Base-by-base conservation (phyloP, 2,888 invertebrate species). In the Acronicta psi region DNA sequence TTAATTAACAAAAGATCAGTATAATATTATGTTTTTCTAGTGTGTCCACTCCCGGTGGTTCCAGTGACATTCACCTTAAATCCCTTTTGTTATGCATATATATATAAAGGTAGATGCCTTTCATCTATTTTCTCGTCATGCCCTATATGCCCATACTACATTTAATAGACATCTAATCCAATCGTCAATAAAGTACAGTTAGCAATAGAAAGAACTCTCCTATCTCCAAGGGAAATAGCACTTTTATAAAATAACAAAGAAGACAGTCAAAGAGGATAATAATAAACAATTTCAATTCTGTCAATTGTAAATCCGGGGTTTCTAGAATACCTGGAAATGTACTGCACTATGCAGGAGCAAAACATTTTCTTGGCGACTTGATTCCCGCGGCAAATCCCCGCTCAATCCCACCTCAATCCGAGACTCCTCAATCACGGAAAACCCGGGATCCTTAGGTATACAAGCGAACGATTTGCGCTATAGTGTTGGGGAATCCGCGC, bases 381-480 rank as follows among this genome's bases (percentile, higher is more conserved):
- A 79, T 69, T 77, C 74, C 56, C 64, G 45, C 38, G 47, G 66
- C 55, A 74, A 76, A 76, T 69, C 72, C 70, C 55, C 37, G 64
- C 59, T 66, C 81, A 81, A 85, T 82, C 84, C 82, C 59, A 64
- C 72, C 77, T 72, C 75, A 73, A 82, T 82, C 79, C 69, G 56
- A 59, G 73, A 77, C 77, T 80, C 75, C 81, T 86, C 86, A 86
- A 86, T 86, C 85, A 82, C 74, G 67, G 57, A 70, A 69, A 70
- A 81, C 76, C 68, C 78, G 80, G 76, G 75, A 75, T 80, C 77
- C 77, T 78, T 76, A 69, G 67, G 65, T 71, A 74, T 77, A 71
- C 67, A 74, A 69, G 64, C 52, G 44, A 59, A 58, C 64, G 68
- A 73, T 75, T 74, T 74, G 62, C 66, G 58, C 71, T 64, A 56